These are phyloP conservation scores for Xerus rutilus DNA, from an alignment of 2,797 vertebrate species.

Conservation along the genomic window DNA sequence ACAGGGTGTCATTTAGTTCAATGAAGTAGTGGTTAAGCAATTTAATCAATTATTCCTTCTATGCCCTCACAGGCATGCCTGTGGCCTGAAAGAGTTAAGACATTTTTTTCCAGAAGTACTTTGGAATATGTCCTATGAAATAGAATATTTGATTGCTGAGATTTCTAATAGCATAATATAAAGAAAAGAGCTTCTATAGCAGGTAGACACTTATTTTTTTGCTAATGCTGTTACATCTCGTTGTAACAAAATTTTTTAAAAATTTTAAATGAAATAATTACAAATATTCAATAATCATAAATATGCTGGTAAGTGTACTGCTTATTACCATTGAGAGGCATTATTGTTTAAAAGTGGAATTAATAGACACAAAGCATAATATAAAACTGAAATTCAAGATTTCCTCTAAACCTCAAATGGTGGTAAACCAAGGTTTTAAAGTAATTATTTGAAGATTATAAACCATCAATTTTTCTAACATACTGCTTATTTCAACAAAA, in stretches of 20 bases:
- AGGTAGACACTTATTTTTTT: not conserved
- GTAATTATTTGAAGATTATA: conserved; percentile 33
- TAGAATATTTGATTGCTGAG: not conserved
- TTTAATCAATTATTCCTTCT: not conserved
- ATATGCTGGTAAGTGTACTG: not conserved
- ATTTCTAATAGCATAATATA: not conserved
- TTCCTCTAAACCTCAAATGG: not conserved
- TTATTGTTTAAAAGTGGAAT: conserved; percentile 32
- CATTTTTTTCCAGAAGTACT: not conserved
- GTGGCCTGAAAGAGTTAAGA: not conserved
- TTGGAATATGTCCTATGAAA: not conserved
- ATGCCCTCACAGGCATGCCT: not conserved
- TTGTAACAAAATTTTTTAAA: not conserved
- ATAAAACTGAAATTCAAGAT: conserved; percentile 50
- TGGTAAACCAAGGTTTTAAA: conserved; percentile 31
- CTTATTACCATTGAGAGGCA: not conserved
- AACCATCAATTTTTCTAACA: conserved; percentile 4
- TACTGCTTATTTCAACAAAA: conserved; percentile 33
- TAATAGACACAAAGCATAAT: conserved; percentile 27
- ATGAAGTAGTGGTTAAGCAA: not conserved
- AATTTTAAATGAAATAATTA: conserved; percentile 11
- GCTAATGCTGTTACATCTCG: not conserved
- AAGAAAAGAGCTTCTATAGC: not conserved
- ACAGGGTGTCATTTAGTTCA: not conserved
- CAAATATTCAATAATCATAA: conserved; percentile 49